A percentile compares a stretch with the other conserved stretches of the same genome.
Evolutionary conservation across 1,140 invertebrate genomes (phyloP).

Genomic region (Wiebesia pumilae): DNA sequence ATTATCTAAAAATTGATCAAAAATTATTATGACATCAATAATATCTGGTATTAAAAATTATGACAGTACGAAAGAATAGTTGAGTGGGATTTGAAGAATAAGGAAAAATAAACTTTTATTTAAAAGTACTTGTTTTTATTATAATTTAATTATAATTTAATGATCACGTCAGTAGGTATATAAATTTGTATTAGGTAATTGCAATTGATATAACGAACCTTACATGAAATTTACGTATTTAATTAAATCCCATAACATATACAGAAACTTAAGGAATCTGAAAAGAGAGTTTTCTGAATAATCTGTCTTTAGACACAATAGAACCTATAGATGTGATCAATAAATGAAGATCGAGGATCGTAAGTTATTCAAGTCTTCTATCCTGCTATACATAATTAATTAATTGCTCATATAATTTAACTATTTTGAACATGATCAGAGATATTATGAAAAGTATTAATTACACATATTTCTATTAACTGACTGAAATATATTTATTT

Average conservation of each 20-base stretch:
- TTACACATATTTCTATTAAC: background rate
- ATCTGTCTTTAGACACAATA: background rate
- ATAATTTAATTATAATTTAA: too few relatives aligned
- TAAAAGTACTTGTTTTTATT: too few relatives aligned
- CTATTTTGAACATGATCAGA: background rate
- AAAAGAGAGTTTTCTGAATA: background rate
- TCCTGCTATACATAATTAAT: background rate
- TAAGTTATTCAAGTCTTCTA: background rate
- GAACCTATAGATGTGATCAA: background rate
- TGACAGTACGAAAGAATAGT: background rate
- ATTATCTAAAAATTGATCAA: background rate
- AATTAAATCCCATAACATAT: slow-evolving; percentile 20
- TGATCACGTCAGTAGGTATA: background rate
- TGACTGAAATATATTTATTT: background rate
- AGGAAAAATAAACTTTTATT: too few relatives aligned
- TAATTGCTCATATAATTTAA: background rate
- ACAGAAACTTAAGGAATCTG: background rate
- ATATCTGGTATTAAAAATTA: background rate
- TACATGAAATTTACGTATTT: background rate
- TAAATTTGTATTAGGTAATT: background rate
- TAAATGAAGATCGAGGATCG: background rate
- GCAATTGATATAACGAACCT: background rate
- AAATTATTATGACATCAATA: background rate
- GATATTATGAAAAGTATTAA: background rate
- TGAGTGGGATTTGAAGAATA: too few relatives aligned